Base-by-base conservation (phyloP, 2,797 vertebrate species). In the Aulostomus chinensis region DNA sequence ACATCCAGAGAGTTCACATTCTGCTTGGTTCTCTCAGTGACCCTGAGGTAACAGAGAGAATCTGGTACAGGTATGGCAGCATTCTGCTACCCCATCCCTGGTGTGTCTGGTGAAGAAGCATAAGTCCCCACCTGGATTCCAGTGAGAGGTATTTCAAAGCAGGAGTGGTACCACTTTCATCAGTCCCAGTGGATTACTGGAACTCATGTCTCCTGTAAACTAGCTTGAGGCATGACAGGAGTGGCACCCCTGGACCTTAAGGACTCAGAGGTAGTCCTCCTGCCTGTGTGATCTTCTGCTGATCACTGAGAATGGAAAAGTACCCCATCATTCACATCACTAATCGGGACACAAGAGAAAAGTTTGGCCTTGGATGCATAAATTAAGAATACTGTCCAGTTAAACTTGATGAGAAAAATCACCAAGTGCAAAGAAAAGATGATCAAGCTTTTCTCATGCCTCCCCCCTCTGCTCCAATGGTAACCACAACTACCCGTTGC, bases 151-250 rank as follows among this genome's bases (percentile, higher is more conserved):
- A 61, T 36, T 2, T 62, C 47, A 20, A 42, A 67, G 33, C 52
- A 66, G 57, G 52, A 73, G 32, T 52, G 58, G 2, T 72, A 30
- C 26, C 53, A 68, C 12, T 63, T 39, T 14, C 62, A 63, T 20
- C 58, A 67, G 28, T 33, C 54, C 3, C 38, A 29, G 8, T 73
- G 50, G 50, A 15, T 68, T 14, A 73, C 58, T 1, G 55, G 32
- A 5, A 33, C 5, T 3, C 32, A 16, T 4, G 32, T 33, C 2
- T 33, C 32, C 14, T 5, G 12, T 5, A 11, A 33, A 5, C 14
- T 33, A 13, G 32, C 32, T 15, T 13, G 15, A 6, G 13, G 32
- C 12, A 14, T 33, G 14, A 33, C 32, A 14, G 32, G 32, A 16
- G 32, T 33, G 32, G 12, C 4, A 2, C 5, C 12, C 5, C 12